Conservation (phyloP, 2,113 vertebrate genomes). For the Hydrolagus affinis region DNA sequence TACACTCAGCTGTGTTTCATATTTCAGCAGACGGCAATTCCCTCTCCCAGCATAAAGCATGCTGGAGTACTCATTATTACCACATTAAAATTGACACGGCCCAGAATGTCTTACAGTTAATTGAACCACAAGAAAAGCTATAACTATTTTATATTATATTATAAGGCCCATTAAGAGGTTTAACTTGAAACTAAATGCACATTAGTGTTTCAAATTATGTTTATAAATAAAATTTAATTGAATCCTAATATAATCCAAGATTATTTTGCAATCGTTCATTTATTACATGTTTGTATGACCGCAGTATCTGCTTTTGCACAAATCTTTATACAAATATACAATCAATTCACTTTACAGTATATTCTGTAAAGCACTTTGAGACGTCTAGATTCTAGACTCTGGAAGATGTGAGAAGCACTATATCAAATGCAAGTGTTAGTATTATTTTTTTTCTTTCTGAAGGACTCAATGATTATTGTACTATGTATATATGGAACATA, state of each 20-base stretch:
- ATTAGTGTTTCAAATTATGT: not conserved
- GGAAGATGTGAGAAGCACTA: too few species aligned
- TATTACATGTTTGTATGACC: not conserved
- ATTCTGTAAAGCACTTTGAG: too few species aligned
- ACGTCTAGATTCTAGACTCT: too few species aligned
- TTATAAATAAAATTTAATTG: not conserved
- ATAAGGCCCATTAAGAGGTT: not conserved
- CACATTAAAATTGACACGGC: not conserved
- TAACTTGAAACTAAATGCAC: not conserved
- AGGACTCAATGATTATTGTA: too few species aligned
- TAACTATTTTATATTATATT: not conserved
- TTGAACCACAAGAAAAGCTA: not conserved
- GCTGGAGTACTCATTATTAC: not conserved
- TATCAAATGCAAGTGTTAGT: too few species aligned
- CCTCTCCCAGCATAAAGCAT: not conserved
- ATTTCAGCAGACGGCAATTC: not conserved
- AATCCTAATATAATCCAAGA: not conserved
- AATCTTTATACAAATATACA: too few species aligned
- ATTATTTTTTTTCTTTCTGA: too few species aligned
- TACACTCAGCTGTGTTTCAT: too few species aligned
- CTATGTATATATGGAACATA: too few species aligned
- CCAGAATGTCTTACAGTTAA: not conserved
- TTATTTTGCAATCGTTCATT: constrained; percentile 1
- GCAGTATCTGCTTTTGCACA: not conserved
- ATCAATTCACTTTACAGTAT: too few species aligned